Base-by-base conservation (phyloP, 2,888 invertebrate species). In the Bombylius discolor region DNA sequence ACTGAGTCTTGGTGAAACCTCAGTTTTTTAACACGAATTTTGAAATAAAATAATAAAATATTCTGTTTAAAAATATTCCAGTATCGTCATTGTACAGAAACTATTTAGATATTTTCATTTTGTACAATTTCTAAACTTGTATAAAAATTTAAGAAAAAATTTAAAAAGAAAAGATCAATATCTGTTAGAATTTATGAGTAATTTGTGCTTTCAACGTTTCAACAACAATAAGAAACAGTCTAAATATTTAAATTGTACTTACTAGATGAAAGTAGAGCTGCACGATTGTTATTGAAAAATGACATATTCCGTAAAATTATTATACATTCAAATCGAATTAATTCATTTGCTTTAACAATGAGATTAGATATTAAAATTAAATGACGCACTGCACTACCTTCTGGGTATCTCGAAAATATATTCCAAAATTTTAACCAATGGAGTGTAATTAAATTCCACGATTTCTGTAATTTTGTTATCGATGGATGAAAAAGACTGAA, bases 361-460 rank as follows among this genome's bases (percentile, higher is more conserved):
- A 66, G 55, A 33, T 62, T 60, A 34, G 71, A 63, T 4, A 72
- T 62, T 1, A 66, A 62, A 8, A 62, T 62, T 48, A 71, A 53
- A 56, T 72, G 67, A 14, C 67, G 67, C 13, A 63, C 55, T 12
- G 61, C 61, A 7, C 64, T 66, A 9, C 72, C 69, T 31, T 69
- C 68, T 11, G 66, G 64, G 58, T 72, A 69, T 8, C 72, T 65
- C 4, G 74, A 69, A 59, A 64, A 72, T 12, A 69, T 56, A 58
- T 72, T 70, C 70, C 71, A 74, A 58, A 73, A 71, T 9, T 62
- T 51, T 1, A 74, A 62, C 73, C 73, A 74, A 9, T 62, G 56
- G 3, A 63, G 54, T 12, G 67, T 51, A 6, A 70, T 61, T 0
- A 65, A 62, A 11, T 65, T 61, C 58, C 66, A 68, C 4, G 66